These are phyloP conservation scores for Karalla daura DNA, from an alignment of 2,797 vertebrate species.

Conservation along the genomic window DNA sequence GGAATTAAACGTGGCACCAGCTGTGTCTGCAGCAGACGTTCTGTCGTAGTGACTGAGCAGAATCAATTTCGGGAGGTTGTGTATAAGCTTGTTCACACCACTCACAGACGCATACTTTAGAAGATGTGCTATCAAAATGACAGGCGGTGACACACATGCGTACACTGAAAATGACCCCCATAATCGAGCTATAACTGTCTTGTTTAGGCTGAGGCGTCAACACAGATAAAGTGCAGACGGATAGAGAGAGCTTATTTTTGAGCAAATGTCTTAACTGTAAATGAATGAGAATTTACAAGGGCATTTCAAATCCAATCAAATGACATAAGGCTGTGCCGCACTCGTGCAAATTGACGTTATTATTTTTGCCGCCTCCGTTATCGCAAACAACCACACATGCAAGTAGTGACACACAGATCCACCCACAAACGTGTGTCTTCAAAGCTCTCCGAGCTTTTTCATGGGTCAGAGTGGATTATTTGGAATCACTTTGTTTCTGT, in stretches of 20 bases:
- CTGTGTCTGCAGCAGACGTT: constrained; percentile 11
- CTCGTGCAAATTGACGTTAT: constrained; percentile 35
- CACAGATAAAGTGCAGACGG: constrained; percentile 1
- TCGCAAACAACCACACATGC: constrained; percentile 54
- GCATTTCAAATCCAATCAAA: constrained; percentile 54
- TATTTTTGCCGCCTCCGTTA: constrained; percentile 40
- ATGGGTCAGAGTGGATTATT: constrained; percentile 60
- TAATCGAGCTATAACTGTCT: neutral
- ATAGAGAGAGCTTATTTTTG: neutral
- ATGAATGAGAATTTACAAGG: constrained; percentile 30
- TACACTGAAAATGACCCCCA: neutral
- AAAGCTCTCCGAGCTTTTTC: constrained; percentile 32
- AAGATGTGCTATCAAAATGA: neutral
- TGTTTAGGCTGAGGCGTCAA: constrained; percentile 7
- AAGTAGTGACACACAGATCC: constrained; percentile 7
- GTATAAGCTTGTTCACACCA: neutral
- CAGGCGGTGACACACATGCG: neutral
- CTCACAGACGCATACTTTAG: neutral
- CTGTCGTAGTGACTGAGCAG: constrained; percentile 8
- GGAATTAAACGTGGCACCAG: constrained; percentile 46
- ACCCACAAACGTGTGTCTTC: constrained; percentile 10
- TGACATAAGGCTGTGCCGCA: constrained; percentile 15
- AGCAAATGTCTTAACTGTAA: constrained; percentile 24
- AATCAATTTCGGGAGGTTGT: constrained; percentile 19
- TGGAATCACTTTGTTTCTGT: constrained; percentile 41